Percentiles rank a stretch among this genome's conserved stretches.
phyloP scores from a whole-genome alignment of 1,140 invertebrate species.

The Drosophila fuyamai region DNA sequence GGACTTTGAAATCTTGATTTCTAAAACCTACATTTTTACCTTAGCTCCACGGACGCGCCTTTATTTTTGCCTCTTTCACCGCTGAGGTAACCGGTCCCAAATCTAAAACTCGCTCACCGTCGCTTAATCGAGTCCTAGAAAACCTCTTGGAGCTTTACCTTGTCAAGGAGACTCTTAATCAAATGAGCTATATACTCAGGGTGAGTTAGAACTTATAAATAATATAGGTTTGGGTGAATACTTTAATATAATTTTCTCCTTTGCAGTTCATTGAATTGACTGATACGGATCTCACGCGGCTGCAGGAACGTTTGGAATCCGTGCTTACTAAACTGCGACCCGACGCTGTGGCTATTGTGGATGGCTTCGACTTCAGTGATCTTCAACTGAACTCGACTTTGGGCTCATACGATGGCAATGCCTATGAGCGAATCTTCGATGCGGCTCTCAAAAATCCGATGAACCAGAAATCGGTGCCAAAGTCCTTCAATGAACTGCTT shows the following conservation, averaged over 20 bases:
- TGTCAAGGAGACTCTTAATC: conserved; percentile 90
- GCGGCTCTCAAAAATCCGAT: conserved; percentile 93
- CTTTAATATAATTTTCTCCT: background rate
- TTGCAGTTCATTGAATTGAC: conserved; percentile 89
- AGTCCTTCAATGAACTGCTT: conserved; percentile 89
- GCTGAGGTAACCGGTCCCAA: conserved; percentile 85
- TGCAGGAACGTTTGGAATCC: conserved; percentile 89
- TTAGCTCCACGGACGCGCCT: conserved; percentile 89
- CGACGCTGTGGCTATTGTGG: conserved; percentile 95
- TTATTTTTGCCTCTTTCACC: conserved; percentile 88
- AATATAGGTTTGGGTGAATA: background rate
- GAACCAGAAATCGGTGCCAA: conserved; percentile 91
- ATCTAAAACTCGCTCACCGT: conserved; percentile 73
- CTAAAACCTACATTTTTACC: background rate
- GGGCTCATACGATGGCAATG: conserved; percentile 95
- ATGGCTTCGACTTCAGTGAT: conserved; percentile 95
- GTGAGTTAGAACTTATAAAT: conserved; percentile 85
- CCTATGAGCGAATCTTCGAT: conserved; percentile 94
- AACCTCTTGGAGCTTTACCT: conserved; percentile 92
- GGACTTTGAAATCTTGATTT: conserved; percentile 4
- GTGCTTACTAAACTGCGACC: conserved; percentile 90
- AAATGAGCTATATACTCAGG: conserved; percentile 90
- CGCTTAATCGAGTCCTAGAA: conserved; percentile 87
- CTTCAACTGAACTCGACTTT: conserved; percentile 92
- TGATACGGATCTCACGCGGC: conserved; percentile 86